A percentile compares a stretch with the other conserved stretches of the same genome.
These are phyloP conservation scores for Hippocampus zosterae DNA, from an alignment of 2,113 vertebrate species.

Conservation along the genomic window DNA sequence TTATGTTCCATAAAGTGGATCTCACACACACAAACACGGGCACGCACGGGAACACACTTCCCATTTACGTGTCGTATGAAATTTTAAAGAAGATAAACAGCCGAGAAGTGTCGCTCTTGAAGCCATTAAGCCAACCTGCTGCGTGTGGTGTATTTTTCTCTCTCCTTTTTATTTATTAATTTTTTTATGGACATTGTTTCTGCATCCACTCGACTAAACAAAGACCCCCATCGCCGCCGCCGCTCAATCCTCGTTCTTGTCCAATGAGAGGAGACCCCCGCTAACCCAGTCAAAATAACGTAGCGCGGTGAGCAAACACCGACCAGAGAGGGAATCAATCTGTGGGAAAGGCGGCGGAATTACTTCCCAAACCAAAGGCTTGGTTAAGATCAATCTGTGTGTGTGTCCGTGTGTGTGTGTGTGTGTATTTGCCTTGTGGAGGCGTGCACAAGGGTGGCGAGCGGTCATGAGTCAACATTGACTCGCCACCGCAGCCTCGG, in stretches of 20 bases:
- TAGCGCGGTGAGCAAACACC: constrained; percentile 34
- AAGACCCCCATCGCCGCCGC: not conserved
- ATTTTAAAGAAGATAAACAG: constrained; percentile 56
- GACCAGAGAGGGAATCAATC: constrained; percentile 53
- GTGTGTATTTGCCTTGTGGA: constrained; percentile 45
- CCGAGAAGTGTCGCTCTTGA: constrained; percentile 36
- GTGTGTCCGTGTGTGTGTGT: constrained; percentile 14
- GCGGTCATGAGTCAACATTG: constrained; percentile 49
- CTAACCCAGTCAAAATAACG: constrained; percentile 54
- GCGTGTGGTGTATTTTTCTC: not conserved
- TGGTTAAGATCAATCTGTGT: constrained; percentile 46
- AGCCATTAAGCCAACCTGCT: constrained; percentile 28
- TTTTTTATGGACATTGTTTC: constrained; percentile 3
- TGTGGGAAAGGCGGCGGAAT: constrained; percentile 44
- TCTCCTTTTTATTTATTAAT: not conserved
- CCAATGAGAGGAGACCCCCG: constrained; percentile 10
- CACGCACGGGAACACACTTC: not conserved
- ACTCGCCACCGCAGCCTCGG: constrained; percentile 18
- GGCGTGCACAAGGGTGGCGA: constrained; percentile 18
- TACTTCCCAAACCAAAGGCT: constrained; percentile 49
- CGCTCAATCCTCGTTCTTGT: constrained; percentile 29
- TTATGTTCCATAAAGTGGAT: not conserved
- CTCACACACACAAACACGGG: not conserved
- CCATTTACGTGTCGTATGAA: constrained; percentile 48
- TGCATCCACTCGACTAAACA: constrained; percentile 33